Evolutionary conservation across 2,888 invertebrate species (phyloP).

Genomic region (Abrostola tripartita): DNA sequence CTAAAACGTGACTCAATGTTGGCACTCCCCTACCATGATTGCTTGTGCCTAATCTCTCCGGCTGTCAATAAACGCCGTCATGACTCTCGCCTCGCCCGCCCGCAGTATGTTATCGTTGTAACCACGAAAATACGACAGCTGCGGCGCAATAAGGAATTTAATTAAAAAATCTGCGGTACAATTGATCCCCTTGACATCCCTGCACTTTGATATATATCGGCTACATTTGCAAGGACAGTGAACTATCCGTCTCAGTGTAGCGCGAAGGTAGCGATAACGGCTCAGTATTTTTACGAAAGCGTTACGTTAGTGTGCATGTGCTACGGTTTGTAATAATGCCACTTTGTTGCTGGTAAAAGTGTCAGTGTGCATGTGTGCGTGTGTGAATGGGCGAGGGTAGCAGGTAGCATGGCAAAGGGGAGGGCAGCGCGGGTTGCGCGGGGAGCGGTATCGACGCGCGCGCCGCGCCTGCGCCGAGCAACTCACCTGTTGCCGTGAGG

Average conservation of each 20-base stretch:
- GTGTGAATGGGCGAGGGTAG: conserved; percentile 81
- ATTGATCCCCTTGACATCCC: conserved; percentile 42
- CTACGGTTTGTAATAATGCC: conserved; percentile 44
- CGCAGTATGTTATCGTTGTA: conserved; percentile 37
- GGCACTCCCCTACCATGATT: conserved; percentile 53
- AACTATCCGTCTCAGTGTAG: conserved; percentile 36
- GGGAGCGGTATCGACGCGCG: conserved; percentile 83
- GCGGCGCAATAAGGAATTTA: conserved; percentile 41
- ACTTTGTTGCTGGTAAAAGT: conserved; percentile 59
- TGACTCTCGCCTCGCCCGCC: conserved; percentile 22
- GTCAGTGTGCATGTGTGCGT: conserved; percentile 76
- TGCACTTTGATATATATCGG: conserved; percentile 41
- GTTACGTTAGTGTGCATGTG: conserved; percentile 50
- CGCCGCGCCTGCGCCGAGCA: conserved; percentile 82
- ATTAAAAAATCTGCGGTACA: conserved; percentile 42
- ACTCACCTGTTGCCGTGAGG: conserved; percentile 86
- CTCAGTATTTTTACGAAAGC: conserved; percentile 44
- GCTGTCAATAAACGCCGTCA: conserved; percentile 55
- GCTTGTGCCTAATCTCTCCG: conserved; percentile 55
- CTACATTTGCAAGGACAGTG: conserved; percentile 38
- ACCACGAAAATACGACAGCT: conserved; percentile 40
- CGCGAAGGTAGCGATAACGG: conserved; percentile 38
- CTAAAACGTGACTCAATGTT: conserved; percentile 55
- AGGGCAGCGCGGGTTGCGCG: conserved; percentile 61
- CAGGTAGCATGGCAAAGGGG: conserved; percentile 58